Conservation (phyloP, 2,113 vertebrate genomes). For the Holacanthus passer region DNA sequence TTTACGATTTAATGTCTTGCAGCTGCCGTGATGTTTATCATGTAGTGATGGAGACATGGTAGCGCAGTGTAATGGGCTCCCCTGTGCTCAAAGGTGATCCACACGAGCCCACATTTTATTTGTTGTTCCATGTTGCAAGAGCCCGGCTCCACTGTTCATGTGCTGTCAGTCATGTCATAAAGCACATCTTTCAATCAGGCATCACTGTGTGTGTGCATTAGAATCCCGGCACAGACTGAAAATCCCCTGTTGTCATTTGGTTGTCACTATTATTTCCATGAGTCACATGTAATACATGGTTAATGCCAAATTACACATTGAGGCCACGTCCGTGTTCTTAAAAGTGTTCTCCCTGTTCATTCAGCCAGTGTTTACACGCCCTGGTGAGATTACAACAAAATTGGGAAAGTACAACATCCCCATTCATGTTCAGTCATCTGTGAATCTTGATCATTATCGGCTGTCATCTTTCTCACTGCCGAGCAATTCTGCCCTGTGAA, state of each 20-base stretch:
- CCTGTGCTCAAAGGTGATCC: conserved; percentile 19
- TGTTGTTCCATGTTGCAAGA: conserved; percentile 34
- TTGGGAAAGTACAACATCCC: conserved; percentile 6
- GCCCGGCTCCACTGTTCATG: conserved; percentile 20
- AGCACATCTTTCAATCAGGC: conserved; percentile 54
- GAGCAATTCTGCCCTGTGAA: conserved; percentile 11
- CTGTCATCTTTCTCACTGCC: background rate
- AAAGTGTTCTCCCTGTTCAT: background rate
- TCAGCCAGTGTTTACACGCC: conserved; percentile 1
- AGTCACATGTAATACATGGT: conserved; percentile 31
- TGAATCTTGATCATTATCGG: background rate
- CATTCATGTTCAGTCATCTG: conserved; percentile 5
- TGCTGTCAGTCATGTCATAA: conserved; percentile 43
- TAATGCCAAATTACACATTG: conserved; percentile 55
- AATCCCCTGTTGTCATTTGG: conserved; percentile 24
- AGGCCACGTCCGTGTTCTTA: background rate
- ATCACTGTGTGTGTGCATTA: conserved; percentile 1
- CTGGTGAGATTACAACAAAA: background rate
- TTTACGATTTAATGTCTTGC: conserved; percentile 23
- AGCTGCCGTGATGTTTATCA: conserved; percentile 31
- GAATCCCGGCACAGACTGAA: background rate
- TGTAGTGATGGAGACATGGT: conserved; percentile 9
- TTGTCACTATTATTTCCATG: conserved; percentile 34
- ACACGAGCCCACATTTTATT: conserved; percentile 32
- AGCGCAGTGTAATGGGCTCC: background rate